Evolutionary conservation across 23 tunicate genomes (phyloP), one percentile per base, ranked within the genome.

Genomic region (Ciona savignyi): DNA sequence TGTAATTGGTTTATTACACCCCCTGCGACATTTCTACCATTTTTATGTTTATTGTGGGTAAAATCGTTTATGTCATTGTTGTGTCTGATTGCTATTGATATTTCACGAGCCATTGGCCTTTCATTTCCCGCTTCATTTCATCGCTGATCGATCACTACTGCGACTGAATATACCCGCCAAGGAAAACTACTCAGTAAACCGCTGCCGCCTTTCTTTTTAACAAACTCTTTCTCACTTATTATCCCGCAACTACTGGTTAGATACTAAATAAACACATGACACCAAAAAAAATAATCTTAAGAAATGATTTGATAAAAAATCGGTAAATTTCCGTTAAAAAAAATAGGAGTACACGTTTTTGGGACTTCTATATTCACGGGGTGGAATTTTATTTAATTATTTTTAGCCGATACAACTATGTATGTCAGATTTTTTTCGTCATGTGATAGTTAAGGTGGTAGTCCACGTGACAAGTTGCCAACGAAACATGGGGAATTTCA

Each of bases 391-490:
- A n/a, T n/a, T n/a, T n/a, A n/a, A n/a, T n/a, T n/a, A n/a, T n/a
- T n/a, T n/a, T n/a, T n/a, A n/a, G n/a, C n/a, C n/a, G n/a, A n/a
- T n/a, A n/a, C n/a, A n/a, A n/a, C n/a, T n/a, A n/a, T n/a, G n/a
- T n/a, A n/a, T n/a, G n/a, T n/a, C n/a, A n/a, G n/a, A n/a, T n/a
- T n/a, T 25, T 21, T 25, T 6, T 64, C 28, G 9, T 64, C 68
- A 64, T 25, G 28, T 9, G 6, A 64, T 21, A 64, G 28, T 23
- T 4, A 72, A 6, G 64, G 30, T 9, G n/a, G 85, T 73, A 21
- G 85, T 81, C 85, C 85, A 81, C 1, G 78, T 72, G 0, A 81
- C 34, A 48, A 33, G 35, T 51, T 81, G 56, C 63, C 77, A 81
- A 26, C 27, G 25, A 3, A 81, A 60, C 22, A 68, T 62, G 0